phyloP scores from a whole-genome alignment of 1,140 invertebrate genomes.

The Leptonema lineaticorne region DNA sequence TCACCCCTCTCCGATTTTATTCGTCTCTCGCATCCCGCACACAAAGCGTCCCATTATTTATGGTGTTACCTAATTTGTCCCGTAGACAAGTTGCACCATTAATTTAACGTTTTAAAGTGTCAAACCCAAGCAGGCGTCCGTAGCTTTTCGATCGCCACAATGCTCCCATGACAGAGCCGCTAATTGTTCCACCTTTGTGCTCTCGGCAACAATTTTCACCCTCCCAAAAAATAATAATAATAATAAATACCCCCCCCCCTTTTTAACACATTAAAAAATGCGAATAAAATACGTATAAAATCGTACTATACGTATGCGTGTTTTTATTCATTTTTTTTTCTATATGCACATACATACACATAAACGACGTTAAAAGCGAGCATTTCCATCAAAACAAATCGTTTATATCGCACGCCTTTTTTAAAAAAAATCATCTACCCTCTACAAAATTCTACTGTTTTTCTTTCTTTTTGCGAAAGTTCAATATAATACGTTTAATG shows the following conservation, averaged over 20 bases:
- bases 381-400: slow-evolving; percentile 19
- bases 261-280: too few species aligned
- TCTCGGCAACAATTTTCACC: slow-evolving; percentile 19
- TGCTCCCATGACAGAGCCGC: slow-evolving; percentile 20
- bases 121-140: slow-evolving; percentile 27
- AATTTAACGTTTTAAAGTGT: slow-evolving; percentile 33
- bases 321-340: too few species aligned
- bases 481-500: too few species aligned
- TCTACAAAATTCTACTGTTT: too few species aligned
- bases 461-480: too few species aligned
- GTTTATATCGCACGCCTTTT: too few species aligned
- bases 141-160: slow-evolving; percentile 29
- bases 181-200: slow-evolving; percentile 30
- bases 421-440: too few species aligned
- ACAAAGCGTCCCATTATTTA: slow-evolving; percentile 30
- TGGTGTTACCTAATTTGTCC: slow-evolving; percentile 33
- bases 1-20: slow-evolving; percentile 10
- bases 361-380: too few species aligned
- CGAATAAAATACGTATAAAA: too few species aligned
- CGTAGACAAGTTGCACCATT: slow-evolving; percentile 33
- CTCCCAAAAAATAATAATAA: slow-evolving; percentile 3
- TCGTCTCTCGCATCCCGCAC: slow-evolving; percentile 20
- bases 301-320: too few species aligned
- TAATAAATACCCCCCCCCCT: background rate
- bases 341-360: too few species aligned